Base-by-base conservation (phyloP, 1,140 invertebrate genomes). In the Campoletis sonorensis region DNA sequence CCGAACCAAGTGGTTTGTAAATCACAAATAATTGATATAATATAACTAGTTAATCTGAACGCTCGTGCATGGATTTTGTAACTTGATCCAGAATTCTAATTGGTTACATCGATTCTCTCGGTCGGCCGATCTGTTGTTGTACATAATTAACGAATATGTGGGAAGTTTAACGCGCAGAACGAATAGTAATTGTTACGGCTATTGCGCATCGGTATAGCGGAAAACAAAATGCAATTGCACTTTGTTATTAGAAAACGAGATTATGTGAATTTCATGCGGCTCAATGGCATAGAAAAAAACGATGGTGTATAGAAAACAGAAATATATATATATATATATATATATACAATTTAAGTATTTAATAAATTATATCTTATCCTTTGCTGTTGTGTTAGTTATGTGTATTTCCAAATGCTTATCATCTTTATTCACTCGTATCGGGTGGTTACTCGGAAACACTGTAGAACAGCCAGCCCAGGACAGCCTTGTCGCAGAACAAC, bases 361-460 rank as follows among this genome's bases (percentile, higher is more conserved):
- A 88, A 88, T 88, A 88, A 88, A 88, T 87, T 86, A 87, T 85
- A 83, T 87, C 68, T 70, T 33, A 70, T 70, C 27, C 33, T 70
- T 37, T 37, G 37, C 37, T 37, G 37, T 37, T 37, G 10, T 37
- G 10, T 10, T 37, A 4, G 10, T 37, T 10, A 37, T 37, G 37
- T 37, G 10, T 37, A 10, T 37, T n/a, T n/a, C n/a, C n/a, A n/a
- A n/a, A n/a, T n/a, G n/a, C n/a, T n/a, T n/a, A n/a, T n/a, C n/a
- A n/a, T n/a, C n/a, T n/a, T n/a, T n/a, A n/a, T n/a, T n/a, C n/a
- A n/a, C n/a, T n/a, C n/a, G n/a, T n/a, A n/a, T n/a, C n/a, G n/a
- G n/a, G n/a, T n/a, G n/a, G n/a, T n/a, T n/a, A n/a, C n/a, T n/a
- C n/a, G n/a, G n/a, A n/a, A n/a, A n/a, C n/a, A n/a, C n/a, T n/a